Base-by-base conservation (phyloP, 1,140 invertebrate genomes). In the Pseudomyrmex gracilis region DNA sequence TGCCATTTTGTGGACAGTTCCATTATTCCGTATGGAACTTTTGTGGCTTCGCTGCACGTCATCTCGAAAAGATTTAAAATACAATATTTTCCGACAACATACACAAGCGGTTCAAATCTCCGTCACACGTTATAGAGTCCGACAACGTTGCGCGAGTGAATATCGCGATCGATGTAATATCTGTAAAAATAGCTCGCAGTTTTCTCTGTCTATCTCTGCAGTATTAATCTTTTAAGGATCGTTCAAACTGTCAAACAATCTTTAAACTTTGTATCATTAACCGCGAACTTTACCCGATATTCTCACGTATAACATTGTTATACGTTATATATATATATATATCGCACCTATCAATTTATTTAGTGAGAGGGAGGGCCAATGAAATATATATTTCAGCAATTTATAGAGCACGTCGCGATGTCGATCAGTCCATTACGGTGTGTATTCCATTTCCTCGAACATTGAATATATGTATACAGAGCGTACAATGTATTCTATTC, bases 101-200 rank as follows among this genome's bases (percentile, higher is more conserved):
- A 34, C 34, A 34, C 34, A 34, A 5, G 34, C 34, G 51, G 1
- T 57, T 24, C 20, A 57, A 80, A 71, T 80, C 64, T 17, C 49
- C 17, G 4, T 34, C 24, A 24, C 34, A 17, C 10, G 51, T 78
- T 43, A 57, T 63, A 57, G 20, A 34, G 5, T 7, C 34, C 15
- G 15, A 12, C 47, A n/a, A 17, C 34, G 34, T 43, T 9, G 20
- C 47, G 34, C 70, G 58, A 53, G 76, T 58, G 66, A 58, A 66
- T 58, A 49, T 49, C 22, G 12, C 53, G 53, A 80, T 80, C 76
- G 67, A 80, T 60, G 76, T 24, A 34, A 34, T 34, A 34, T 58
- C 68, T 17, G 43, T 53, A 7, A 58, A 80, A 80, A 80, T 80
- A 80, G 47, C 76, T 43, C 53, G 15, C 34, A 34, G 34, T 34